Evolutionary conservation across 1,140 invertebrate genomes (phyloP), one percentile per base, ranked within the genome.

Genomic region (Scaptomyza graminum): DNA sequence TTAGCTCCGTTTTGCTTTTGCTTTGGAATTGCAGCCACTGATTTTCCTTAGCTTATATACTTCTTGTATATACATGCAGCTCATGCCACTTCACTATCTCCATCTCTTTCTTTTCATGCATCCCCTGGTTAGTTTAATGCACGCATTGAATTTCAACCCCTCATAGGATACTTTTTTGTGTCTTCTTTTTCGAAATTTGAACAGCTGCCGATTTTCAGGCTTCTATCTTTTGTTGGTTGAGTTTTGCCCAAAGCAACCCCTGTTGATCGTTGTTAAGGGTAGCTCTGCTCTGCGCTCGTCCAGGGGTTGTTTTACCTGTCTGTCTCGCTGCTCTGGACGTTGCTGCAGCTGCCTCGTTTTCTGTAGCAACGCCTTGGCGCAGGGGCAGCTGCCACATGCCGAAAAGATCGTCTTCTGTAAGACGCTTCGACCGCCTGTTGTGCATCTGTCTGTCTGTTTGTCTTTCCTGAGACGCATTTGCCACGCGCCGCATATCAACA

Each of bases 401-500:
- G 63, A 12, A 37, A 15, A 22, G 50, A 22, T 57, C 55, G n/a
- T 34, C 7, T 34, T 34, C 55, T 31, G 16, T n/a, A 57, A 57
- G 55, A 57, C 55, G 41, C 41, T 44, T 13, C 41, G 22, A 28
- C 54, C 54, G 54, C 55, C 55, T 57, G 55, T 46, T 57, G 55
- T 57, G 39, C 22, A 8, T 16, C 22, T 55, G 52, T 25, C 7
- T 47, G 46, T 47, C 16, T 12, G 46, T 25, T 5, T 47, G 41
- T 25, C 18, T 46, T 6, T 16, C 15, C 15, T 52, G 59, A 59
- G 59, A 70, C 51, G 51, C 47, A n/a, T 61, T 61, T 87, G 83
- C 84, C 83, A 88, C 83, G 83, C 84, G 83, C 83, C 83, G 84
- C 84, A 79, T 83, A 88, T 88, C 76, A 88, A 83, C 83, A 87